phyloP scores from a whole-genome alignment of 92 coral and sea anemone genomes.

The Palythoa caribaeorum region DNA sequence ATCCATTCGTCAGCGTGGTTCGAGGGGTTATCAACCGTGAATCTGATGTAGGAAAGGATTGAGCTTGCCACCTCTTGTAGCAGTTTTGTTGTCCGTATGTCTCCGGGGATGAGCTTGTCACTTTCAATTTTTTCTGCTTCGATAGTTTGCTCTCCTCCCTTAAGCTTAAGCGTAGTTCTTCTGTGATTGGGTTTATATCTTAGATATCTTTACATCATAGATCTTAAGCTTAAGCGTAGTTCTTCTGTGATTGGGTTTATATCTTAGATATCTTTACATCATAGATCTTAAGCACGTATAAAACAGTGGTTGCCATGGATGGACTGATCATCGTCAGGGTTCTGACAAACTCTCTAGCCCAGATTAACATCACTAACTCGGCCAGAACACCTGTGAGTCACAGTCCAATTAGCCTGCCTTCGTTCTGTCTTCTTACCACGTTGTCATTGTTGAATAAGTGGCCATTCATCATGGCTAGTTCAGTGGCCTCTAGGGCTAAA shows the following conservation, averaged over 20 bases:
- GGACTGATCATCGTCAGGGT: slow-evolving; percentile 7
- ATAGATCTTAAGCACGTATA: slow-evolving; percentile 11
- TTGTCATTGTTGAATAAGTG: slow-evolving; percentile 13
- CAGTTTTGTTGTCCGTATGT: slow-evolving; percentile 17
- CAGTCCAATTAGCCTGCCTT: slow-evolving; percentile 8
- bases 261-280: not conserved
- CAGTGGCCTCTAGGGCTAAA: slow-evolving; percentile 4
- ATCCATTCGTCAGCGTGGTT: slow-evolving; percentile 11
- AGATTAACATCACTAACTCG: slow-evolving; percentile 11
- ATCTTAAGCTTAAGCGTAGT: not conserved
- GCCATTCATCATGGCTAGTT: slow-evolving; percentile 16
- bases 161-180: slow-evolving; percentile 10
- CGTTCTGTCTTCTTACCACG: not conserved
- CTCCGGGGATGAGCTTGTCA: slow-evolving; percentile 9
- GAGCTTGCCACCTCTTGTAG: slow-evolving; percentile 28
- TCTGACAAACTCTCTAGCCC: slow-evolving; percentile 19
- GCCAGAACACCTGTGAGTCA: slow-evolving; percentile 12
- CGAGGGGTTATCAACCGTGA: slow-evolving; percentile 22
- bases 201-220: not conserved
- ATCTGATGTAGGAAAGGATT: slow-evolving; percentile 13
- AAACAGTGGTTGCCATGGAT: slow-evolving; percentile 20
- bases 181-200: not conserved
- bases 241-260: slow-evolving; percentile 16
- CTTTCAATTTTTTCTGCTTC: slow-evolving; percentile 7
- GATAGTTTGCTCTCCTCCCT: not conserved